Evolutionary conservation across 2,113 vertebrate genomes (phyloP).

Genomic region (Crotophaga sulcirostris): DNA sequence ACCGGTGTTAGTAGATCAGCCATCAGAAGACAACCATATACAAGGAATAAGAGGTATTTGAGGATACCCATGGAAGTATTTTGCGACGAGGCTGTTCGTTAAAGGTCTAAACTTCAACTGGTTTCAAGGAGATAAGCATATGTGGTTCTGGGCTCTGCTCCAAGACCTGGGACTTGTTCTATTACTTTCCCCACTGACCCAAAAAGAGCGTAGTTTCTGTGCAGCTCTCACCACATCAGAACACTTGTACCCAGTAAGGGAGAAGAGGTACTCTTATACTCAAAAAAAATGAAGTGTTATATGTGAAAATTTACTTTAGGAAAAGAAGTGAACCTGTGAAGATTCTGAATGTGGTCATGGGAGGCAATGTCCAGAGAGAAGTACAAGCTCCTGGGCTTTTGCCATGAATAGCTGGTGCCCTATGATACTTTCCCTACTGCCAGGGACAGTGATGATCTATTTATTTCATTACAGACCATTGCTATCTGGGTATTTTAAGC

Average conservation of each 20-base stretch:
- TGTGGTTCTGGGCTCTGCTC: neutral
- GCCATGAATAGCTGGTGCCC: neutral
- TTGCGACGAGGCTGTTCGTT: neutral
- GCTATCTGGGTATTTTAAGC: constrained; percentile 4
- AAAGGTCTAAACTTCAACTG: neutral
- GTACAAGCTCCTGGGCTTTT: neutral
- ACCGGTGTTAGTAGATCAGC: neutral
- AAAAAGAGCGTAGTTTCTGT: neutral
- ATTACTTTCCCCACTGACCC: neutral
- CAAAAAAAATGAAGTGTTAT: neutral
- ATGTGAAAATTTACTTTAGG: neutral
- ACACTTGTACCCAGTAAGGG: neutral
- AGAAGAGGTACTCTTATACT: neutral
- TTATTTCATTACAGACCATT: constrained; percentile 18
- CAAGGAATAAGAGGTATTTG: neutral
- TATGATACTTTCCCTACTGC: neutral
- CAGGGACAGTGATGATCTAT: neutral
- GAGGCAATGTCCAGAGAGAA: neutral
- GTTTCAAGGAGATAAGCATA: neutral
- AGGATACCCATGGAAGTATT: neutral
- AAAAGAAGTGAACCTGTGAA: neutral
- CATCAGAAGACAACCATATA: neutral
- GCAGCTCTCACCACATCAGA: neutral
- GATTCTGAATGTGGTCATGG: neutral
- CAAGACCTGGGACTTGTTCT: neutral